Evolutionary conservation across 2,113 vertebrate genomes (phyloP).

Genomic region (Gymnogyps californianus): DNA sequence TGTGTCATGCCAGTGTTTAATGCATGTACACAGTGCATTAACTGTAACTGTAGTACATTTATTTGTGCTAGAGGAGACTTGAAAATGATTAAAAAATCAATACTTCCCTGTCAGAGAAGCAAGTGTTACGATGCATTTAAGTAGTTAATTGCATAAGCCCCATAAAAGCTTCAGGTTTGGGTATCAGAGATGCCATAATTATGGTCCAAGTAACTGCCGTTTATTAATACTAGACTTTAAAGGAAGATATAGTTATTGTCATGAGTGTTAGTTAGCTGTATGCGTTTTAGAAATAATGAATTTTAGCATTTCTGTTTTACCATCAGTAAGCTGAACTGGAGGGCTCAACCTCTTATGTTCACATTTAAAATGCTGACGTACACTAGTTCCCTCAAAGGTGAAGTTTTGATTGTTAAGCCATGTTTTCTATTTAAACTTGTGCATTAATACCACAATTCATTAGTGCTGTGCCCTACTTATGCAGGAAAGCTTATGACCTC

Average conservation of each 20-base stretch:
- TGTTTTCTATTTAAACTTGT: slow-evolving; percentile 63
- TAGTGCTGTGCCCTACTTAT: slow-evolving; percentile 34
- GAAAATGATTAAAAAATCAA: slow-evolving; percentile 95
- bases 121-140: slow-evolving; percentile 84
- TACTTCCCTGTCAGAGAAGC: slow-evolving; percentile 84
- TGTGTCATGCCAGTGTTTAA: slow-evolving; percentile 72
- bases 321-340: background rate
- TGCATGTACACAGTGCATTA: slow-evolving; percentile 83
- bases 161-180: slow-evolving; percentile 84
- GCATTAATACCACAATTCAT: slow-evolving; percentile 46
- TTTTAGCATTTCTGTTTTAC: background rate
- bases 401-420: slow-evolving; percentile 36
- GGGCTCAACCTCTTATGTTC: background rate
- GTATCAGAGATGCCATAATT: slow-evolving; percentile 72
- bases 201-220: slow-evolving; percentile 47
- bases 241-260: slow-evolving; percentile 13
- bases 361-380: background rate
- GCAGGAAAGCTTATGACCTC: slow-evolving; percentile 54
- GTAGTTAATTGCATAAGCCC: slow-evolving; percentile 80
- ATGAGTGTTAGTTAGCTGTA: background rate
- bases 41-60: slow-evolving; percentile 87
- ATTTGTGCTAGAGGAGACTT: slow-evolving; percentile 85
- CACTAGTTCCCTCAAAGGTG: background rate
- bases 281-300: background rate
- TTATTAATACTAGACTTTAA: slow-evolving; percentile 63